Evolutionary conservation across 2,113 vertebrate genomes (phyloP).

Genomic region (Catagonus wagneri): DNA sequence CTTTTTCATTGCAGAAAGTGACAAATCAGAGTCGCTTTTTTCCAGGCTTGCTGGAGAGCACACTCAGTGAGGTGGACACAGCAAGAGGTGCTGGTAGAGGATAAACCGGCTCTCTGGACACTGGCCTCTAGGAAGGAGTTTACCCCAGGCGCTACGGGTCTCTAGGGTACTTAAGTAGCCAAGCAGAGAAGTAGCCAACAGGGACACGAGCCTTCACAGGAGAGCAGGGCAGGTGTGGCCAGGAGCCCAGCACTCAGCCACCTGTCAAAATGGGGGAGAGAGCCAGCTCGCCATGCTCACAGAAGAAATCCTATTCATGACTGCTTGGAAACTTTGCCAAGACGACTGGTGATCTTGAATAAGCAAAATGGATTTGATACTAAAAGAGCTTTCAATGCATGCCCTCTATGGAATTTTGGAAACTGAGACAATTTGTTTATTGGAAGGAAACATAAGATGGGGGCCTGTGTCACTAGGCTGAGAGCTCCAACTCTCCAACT

Average conservation of each 20-base stretch:
- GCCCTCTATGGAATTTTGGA: conserved; percentile 14
- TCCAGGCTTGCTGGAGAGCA: background rate
- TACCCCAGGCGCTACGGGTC: background rate
- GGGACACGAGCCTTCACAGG: background rate
- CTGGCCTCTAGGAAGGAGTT: background rate
- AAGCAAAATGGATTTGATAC: background rate
- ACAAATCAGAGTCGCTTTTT: background rate
- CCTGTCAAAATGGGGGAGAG: background rate
- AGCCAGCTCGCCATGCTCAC: too few relatives aligned
- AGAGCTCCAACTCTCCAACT: background rate
- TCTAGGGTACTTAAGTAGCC: background rate
- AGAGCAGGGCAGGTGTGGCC: accelerated
- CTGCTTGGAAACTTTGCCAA: background rate
- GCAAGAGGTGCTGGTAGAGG: background rate
- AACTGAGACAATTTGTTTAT: conserved; percentile 57
- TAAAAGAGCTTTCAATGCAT: background rate
- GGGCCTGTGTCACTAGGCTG: background rate
- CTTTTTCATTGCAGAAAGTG: background rate
- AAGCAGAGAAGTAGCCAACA: background rate
- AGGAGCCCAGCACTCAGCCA: background rate
- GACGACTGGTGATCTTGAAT: background rate
- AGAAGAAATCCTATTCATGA: background rate
- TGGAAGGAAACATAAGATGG: conserved; percentile 32
- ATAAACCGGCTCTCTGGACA: background rate
- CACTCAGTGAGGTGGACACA: too few relatives aligned